Evolutionary conservation across 1,140 invertebrate species (phyloP), one percentile per base, ranked within the genome.

Genomic region (Choristoneura fumiferana): DNA sequence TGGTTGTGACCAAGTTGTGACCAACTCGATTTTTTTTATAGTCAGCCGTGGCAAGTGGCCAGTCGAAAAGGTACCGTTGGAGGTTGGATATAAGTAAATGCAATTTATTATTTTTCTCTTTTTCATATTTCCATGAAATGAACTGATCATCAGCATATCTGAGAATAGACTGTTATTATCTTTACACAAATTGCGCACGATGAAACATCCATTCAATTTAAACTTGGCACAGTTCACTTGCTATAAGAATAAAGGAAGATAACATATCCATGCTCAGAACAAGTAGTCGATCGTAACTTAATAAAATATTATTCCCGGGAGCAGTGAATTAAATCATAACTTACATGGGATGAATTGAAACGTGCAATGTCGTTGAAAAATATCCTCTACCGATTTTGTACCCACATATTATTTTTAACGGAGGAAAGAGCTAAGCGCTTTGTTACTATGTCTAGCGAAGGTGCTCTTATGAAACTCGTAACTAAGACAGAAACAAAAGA

Each of bases 401-500:
- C 58, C 58, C 55, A 67, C 63, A 65, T 73, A 68, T 73, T 69
- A 71, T 74, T 76, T 69, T 45, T 59, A 69, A 67, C 61, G 65
- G 69, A 72, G 57, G 65, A 69, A 70, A 67, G 40, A 70, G 67
- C 62, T 67, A 64, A 66, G 68, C 65, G 63, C 65, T 71, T 74
- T 76, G 71, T 74, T 66, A 71, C 66, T 69, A 69, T 71, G 54
- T 69, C 63, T 69, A 84, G 74, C 76, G 71, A 45, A 67, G 63
- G 62, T 59, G 65, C 59, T 69, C 69, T 77, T 78, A 80, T 80
- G 69, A 79, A 81, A 79, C 68, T 74, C 63, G 63, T 49, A 60
- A 67, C 63, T 66, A 69, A 78, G 57, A 65, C 54, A 65, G 71
- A 70, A 75, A 78, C 75, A 75, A 73, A 81, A 80, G 65, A 62